Evolutionary conservation across 2,888 invertebrate genomes (phyloP), one percentile per base, ranked within the genome.

Genomic region (Deilephila elpenor): DNA sequence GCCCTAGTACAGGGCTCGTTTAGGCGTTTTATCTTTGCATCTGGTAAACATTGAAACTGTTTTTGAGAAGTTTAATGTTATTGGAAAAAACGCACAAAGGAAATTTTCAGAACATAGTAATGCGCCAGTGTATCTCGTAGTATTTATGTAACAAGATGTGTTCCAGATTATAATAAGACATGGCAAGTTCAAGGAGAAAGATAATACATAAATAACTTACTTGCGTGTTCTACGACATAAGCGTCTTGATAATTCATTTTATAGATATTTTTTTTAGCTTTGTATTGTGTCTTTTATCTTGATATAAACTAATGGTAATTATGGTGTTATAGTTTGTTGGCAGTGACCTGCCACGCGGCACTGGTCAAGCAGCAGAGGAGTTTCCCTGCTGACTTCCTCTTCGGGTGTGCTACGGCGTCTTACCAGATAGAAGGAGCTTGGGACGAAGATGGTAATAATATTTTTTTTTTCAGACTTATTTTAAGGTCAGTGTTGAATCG

Each of bases 381-480:
- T 44, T 89, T 89, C 51, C 88, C 88, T 0, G 86, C 86, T 75
- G 85, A 86, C 73, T 90, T 90, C 75, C 53, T 88, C 3, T 87
- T 90, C 20, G 90, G 89, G 0, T 79, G 84, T 17, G 88, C 89
- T 3, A 89, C 89, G 0, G 86, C 89, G 0, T 79, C 89, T 0
- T 89, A 89, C 76, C 90, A 89, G 76, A 86, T 89, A 4, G 88
- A 89, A 71, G 89, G 89, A 20, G 89, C 78, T 17, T 89, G 88
- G 89, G 75, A 88, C 73, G 83, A 80, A 62, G 88, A 87, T 76
- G 87, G 88, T 88, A 77, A 77, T 71, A 59, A 19, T 2, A 53
- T 44, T 70, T 51, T n/a, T 4, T 3, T 11, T 14, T 29, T 61
- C 14, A 17, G 3, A 29, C 25, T 8, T 8, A 29, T 32, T 17